A percentile compares a stretch with the other conserved stretches of the same genome.
Conservation (phyloP, 2,888 invertebrate species). For the Blera fallax region DNA sequence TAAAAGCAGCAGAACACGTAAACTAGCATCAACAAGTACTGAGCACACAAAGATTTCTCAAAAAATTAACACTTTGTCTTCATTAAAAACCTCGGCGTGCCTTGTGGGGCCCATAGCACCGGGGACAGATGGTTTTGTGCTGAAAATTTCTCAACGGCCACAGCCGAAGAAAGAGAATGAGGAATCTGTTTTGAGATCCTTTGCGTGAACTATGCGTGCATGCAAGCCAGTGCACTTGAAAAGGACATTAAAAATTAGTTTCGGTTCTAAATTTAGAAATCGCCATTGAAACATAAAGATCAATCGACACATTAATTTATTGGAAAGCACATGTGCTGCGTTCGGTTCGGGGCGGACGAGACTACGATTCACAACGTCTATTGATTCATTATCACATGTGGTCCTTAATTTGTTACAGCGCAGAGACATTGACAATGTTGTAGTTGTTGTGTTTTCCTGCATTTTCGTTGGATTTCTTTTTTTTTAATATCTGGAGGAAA, state of each 20-base stretch:
- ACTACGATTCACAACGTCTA: slow-evolving; percentile 30
- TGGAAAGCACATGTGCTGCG: slow-evolving; percentile 59
- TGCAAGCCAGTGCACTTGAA: slow-evolving; percentile 59
- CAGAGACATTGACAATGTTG: slow-evolving; percentile 40
- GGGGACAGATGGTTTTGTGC: slow-evolving; percentile 62
- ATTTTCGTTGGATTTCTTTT: no score
- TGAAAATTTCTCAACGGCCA: slow-evolving; percentile 56
- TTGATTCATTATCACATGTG: slow-evolving; percentile 72
- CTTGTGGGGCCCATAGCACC: slow-evolving; percentile 20
- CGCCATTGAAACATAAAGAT: slow-evolving; percentile 64
- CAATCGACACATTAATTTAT: slow-evolving; percentile 72
- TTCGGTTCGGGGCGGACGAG: neutral
- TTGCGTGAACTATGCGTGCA: slow-evolving; percentile 25
- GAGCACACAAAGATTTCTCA: slow-evolving; percentile 31
- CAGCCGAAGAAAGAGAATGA: neutral
- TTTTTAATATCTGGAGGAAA: neutral
- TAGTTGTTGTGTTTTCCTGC: neutral
- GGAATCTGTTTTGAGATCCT: slow-evolving; percentile 19
- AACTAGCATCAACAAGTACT: slow-evolving; percentile 54
- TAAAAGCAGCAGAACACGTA: slow-evolving; percentile 55
- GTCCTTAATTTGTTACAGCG: slow-evolving; percentile 69
- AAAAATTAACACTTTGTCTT: slow-evolving; percentile 73
- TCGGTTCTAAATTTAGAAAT: slow-evolving; percentile 70
- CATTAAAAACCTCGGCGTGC: slow-evolving; percentile 48
- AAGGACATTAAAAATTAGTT: slow-evolving; percentile 71